phyloP scores from a whole-genome alignment of 2,888 invertebrate species.

The Physocephala rufipes region DNA sequence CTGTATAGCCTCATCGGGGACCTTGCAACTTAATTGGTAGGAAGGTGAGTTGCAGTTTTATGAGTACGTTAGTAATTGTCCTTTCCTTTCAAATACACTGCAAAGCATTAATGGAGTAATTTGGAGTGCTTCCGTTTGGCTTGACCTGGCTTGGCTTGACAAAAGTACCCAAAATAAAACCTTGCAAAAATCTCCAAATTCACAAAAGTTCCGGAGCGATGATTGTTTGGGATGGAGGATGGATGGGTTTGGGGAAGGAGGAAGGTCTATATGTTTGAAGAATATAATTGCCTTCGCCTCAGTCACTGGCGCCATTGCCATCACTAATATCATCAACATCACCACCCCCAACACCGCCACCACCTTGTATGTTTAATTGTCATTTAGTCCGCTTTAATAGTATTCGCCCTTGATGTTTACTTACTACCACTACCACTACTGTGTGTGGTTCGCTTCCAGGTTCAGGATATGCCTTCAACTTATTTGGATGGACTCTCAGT shows the following conservation, averaged over 20 bases:
- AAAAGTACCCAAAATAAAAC: background rate
- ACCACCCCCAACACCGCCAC: conserved; percentile 4
- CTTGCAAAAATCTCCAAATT: conserved; percentile 32
- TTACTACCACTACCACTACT: conserved; percentile 9
- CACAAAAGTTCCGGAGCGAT: conserved; percentile 12
- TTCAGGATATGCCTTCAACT: background rate
- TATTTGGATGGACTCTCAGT: conserved; percentile 27
- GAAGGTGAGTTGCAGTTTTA: conserved; percentile 40
- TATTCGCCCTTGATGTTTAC: conserved; percentile 41
- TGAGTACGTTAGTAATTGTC: conserved; percentile 42
- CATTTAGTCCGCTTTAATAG: conserved; percentile 62
- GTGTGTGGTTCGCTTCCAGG: background rate
- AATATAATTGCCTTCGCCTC: background rate
- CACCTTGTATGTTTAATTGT: conserved; percentile 60
- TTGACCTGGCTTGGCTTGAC: background rate
- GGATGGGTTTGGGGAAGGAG: background rate
- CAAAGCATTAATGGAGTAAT: background rate
- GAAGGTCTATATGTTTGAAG: background rate
- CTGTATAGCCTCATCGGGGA: background rate
- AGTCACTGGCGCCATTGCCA: background rate
- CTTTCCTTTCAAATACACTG: conserved; percentile 37
- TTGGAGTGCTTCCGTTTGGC: background rate
- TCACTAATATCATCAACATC: conserved; percentile 36
- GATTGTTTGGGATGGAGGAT: background rate
- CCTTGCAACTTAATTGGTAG: conserved; percentile 42